phyloP scores from a whole-genome alignment of 2,113 vertebrate genomes.

The Daubentonia madagascariensis region DNA sequence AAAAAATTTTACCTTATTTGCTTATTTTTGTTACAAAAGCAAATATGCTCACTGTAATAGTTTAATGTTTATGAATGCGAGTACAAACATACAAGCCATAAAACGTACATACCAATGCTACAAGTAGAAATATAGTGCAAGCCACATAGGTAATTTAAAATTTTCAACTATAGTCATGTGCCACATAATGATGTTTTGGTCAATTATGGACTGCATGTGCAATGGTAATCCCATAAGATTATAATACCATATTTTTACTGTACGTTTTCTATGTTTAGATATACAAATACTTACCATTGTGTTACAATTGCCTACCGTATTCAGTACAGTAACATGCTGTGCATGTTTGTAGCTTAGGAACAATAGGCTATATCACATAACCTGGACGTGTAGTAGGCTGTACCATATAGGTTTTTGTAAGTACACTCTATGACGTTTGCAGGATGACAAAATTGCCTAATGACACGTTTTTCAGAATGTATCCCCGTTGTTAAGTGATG shows the following conservation, averaged over 20 bases:
- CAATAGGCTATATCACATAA: neutral
- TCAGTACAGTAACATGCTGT: neutral
- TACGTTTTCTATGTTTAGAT: neutral
- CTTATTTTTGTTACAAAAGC: neutral
- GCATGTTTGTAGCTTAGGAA: neutral
- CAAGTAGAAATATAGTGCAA: neutral
- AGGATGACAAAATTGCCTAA: neutral
- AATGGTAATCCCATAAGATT: neutral
- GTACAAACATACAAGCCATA: neutral
- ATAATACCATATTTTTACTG: neutral
- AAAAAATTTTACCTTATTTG: neutral
- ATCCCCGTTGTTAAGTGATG: neutral
- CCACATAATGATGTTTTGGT: neutral
- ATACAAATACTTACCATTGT: neutral
- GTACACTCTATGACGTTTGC: neutral
- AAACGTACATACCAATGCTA: neutral
- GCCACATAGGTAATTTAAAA: neutral
- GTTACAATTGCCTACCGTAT: neutral
- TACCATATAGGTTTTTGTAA: neutral
- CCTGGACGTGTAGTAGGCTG: neutral
- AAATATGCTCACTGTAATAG: neutral
- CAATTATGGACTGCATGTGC: neutral
- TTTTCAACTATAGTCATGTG: neutral
- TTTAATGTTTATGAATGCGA: conserved; percentile 24
- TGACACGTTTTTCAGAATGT: neutral